Evolutionary conservation across 2,888 invertebrate species (phyloP).

Genomic region (Cantharis rustica): DNA sequence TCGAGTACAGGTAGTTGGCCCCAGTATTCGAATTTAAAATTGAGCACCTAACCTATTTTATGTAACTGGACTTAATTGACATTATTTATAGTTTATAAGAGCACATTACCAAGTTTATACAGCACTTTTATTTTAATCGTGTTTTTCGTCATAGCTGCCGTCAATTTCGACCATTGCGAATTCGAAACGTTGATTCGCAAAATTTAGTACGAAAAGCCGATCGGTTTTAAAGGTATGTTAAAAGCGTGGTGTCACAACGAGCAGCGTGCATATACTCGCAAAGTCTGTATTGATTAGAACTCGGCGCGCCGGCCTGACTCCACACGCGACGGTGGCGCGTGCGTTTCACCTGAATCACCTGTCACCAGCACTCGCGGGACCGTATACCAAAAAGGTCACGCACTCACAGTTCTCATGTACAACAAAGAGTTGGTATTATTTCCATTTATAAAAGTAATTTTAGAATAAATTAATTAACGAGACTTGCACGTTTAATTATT

Average conservation of each 20-base stretch:
- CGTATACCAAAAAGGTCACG: slow-evolving; percentile 30
- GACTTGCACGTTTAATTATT: neutral
- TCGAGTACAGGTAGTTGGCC: neutral
- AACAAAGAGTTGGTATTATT: neutral
- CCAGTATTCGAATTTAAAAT: neutral
- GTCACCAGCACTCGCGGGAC: slow-evolving; percentile 51
- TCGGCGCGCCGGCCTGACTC: slow-evolving; percentile 53
- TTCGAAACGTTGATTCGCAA: neutral
- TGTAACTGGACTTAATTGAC: neutral
- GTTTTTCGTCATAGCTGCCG: neutral
- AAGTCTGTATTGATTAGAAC: slow-evolving; percentile 42
- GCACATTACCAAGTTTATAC: neutral
- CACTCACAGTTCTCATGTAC: slow-evolving; percentile 9
- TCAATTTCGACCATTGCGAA: neutral
- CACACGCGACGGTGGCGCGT: slow-evolving; percentile 57
- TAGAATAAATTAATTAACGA: neutral
- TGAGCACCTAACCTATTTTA: neutral
- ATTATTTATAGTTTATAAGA: neutral
- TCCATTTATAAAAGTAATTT: neutral
- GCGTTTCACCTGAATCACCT: slow-evolving; percentile 57
- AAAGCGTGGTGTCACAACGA: slow-evolving; percentile 49
- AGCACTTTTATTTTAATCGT: neutral
- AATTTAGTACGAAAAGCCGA: neutral
- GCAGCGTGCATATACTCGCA: slow-evolving; percentile 58
- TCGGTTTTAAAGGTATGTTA: slow-evolving; percentile 24